Evolutionary conservation across 2,888 invertebrate species (phyloP).

Genomic region (Endotricha flammealis): DNA sequence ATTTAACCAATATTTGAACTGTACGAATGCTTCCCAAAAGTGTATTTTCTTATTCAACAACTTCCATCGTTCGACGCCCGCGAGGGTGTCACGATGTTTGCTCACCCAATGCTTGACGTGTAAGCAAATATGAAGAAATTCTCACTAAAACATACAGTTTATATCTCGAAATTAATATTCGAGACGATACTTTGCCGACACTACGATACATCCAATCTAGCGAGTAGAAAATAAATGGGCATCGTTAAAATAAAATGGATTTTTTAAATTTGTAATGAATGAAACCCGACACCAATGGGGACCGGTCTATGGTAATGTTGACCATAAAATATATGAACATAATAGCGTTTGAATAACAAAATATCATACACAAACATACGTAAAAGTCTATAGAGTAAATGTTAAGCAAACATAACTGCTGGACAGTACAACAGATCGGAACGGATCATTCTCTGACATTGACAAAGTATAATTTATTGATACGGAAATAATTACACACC

Average conservation of each 20-base stretch:
- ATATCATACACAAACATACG: background rate
- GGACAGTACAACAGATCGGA: slow-evolving; percentile 42
- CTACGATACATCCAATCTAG: slow-evolving; percentile 16
- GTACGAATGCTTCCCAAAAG: slow-evolving; percentile 65
- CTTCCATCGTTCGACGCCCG: slow-evolving; percentile 60
- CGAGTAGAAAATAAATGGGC: slow-evolving; percentile 16
- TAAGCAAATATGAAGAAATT: slow-evolving; percentile 7
- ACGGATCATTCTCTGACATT: slow-evolving; percentile 28
- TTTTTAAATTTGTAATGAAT: slow-evolving; percentile 21
- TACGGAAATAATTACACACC: slow-evolving; percentile 19
- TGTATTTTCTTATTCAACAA: slow-evolving; percentile 71
- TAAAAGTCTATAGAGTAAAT: background rate
- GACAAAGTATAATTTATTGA: slow-evolving; percentile 43
- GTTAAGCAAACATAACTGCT: slow-evolving; percentile 43
- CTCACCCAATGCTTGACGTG: slow-evolving; percentile 37
- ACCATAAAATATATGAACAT: background rate
- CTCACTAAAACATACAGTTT: background rate
- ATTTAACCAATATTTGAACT: slow-evolving; percentile 71
- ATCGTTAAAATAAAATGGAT: slow-evolving; percentile 21
- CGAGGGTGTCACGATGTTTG: slow-evolving; percentile 60
- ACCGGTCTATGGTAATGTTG: background rate
- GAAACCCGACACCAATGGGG: slow-evolving; percentile 17
- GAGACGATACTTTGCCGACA: slow-evolving; percentile 11
- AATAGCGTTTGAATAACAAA: background rate
- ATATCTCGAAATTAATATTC: slow-evolving; percentile 15